Percentiles rank a stretch among this genome's conserved stretches.
phyloP scores from a whole-genome alignment of 1,140 invertebrate genomes.

The Tenebrio molitor region DNA sequence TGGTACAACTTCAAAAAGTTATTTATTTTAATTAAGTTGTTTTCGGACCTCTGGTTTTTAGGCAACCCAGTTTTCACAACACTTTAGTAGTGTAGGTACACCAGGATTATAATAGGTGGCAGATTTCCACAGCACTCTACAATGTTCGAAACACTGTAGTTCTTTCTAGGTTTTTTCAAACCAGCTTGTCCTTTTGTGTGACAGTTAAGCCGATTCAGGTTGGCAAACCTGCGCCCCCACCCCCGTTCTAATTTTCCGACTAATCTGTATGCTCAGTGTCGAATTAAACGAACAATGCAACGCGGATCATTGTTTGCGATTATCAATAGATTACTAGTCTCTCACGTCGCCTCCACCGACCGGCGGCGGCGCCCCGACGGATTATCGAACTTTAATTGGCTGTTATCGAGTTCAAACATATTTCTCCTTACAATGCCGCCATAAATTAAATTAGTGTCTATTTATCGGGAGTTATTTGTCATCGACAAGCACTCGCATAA shows the following conservation, averaged over 20 bases:
- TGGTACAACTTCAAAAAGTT: no score
- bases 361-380: neutral
- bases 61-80: no score
- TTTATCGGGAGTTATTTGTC: slow-evolving; percentile 7
- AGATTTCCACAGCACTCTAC: no score
- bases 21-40: no score
- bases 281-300: slow-evolving; percentile 22
- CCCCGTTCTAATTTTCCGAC: neutral
- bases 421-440: slow-evolving; percentile 12
- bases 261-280: neutral
- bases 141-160: no score
- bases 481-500: neutral
- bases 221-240: neutral
- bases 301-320: neutral
- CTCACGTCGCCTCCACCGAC: neutral
- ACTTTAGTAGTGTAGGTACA: no score
- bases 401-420: slow-evolving; percentile 22
- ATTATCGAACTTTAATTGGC: slow-evolving; percentile 24
- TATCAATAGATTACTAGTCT: slow-evolving; percentile 9
- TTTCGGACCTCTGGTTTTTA: no score
- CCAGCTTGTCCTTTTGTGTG: no score
- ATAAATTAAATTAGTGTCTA: slow-evolving; percentile 28
- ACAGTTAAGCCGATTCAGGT: neutral
- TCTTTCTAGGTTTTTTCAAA: no score
- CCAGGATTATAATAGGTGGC: no score